Evolutionary conservation across 1,140 invertebrate genomes (phyloP).

Genomic region (Cyclargus thomasi): DNA sequence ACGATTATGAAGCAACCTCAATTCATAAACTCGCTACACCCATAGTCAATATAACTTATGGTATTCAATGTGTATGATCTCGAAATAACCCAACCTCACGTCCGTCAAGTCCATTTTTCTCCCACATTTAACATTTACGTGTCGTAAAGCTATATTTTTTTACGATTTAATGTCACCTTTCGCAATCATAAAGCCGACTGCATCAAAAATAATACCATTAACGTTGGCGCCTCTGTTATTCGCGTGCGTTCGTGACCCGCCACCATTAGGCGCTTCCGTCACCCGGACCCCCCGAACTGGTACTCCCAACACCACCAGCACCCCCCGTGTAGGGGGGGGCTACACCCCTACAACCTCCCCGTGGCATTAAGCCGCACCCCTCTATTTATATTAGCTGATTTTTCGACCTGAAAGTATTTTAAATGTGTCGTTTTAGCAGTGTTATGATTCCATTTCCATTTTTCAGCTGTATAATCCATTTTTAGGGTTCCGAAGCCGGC

Average conservation of each 20-base stretch:
- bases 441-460: too few relatives aligned
- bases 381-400: neutral
- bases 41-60: too few relatives aligned
- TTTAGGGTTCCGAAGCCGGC: too few relatives aligned
- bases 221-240: conserved; percentile 36
- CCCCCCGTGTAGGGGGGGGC: conserved; percentile 15
- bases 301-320: conserved; percentile 16
- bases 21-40: too few relatives aligned
- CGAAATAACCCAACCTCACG: too few relatives aligned
- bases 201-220: conserved; percentile 19
- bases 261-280: conserved; percentile 53
- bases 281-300: conserved; percentile 33
- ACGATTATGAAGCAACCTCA: too few relatives aligned
- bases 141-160: too few relatives aligned
- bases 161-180: neutral
- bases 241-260: conserved; percentile 52
- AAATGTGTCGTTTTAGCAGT: neutral
- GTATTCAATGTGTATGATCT: too few relatives aligned
- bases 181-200: neutral
- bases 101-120: too few relatives aligned
- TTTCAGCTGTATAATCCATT: too few relatives aligned
- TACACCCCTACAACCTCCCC: neutral
- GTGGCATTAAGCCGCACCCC: neutral
- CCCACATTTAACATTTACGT: too few relatives aligned
- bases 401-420: conserved; percentile 10